Base-by-base conservation (phyloP, 2,797 vertebrate species). In the Crocodylus rhombifer region DNA sequence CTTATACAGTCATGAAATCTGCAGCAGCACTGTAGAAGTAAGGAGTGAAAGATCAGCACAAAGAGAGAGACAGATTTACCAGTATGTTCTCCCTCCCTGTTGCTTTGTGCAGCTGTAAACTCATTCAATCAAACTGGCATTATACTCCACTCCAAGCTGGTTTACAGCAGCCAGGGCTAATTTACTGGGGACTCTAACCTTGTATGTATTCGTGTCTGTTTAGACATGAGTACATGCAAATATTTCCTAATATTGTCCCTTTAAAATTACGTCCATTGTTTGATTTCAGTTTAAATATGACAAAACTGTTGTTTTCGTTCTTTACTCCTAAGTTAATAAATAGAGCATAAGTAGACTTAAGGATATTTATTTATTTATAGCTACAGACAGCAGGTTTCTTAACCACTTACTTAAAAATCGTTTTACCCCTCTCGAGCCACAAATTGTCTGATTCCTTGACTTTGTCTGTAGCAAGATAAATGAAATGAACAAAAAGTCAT, bases 81-180 rank as follows among this genome's bases (percentile, higher is more conserved):
- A 17, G 90, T 91, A 20, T 80, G 80, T 86, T 58, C 61, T 80
- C 91, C 42, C 90, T 86, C 86, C 63, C 91, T 87, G 51, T 82
- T 80, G 80, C 28, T 64, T 82, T 91, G 77, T 69, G 36, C 23
- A 26, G 33, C 23, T 42, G 51, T 16, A 73, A 73, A 51, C 26
- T 42, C 82, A 82, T 73, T 94, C 80, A 87, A 76, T 78, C 94
- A 95, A 93, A 86, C 83, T 33, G 30, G 78, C 94, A 96, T 95
- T 94, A 90, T 88, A 76, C 36, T 60, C 73, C 80, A 51, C 42
- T 51, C 42, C 42, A 51, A 51, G 67, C 30, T 95, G 93, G 94
- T 95, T 93, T 90, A 92, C 78, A 95, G 79, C 86, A 96, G 87
- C 30, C 89, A 86, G 84, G 94, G 87, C 84, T 91, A 94, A 84